A percentile compares a stretch with the other conserved stretches of the same genome.
Evolutionary conservation across 2,888 invertebrate genomes (phyloP).

Genomic region (Hymenopus coronatus): DNA sequence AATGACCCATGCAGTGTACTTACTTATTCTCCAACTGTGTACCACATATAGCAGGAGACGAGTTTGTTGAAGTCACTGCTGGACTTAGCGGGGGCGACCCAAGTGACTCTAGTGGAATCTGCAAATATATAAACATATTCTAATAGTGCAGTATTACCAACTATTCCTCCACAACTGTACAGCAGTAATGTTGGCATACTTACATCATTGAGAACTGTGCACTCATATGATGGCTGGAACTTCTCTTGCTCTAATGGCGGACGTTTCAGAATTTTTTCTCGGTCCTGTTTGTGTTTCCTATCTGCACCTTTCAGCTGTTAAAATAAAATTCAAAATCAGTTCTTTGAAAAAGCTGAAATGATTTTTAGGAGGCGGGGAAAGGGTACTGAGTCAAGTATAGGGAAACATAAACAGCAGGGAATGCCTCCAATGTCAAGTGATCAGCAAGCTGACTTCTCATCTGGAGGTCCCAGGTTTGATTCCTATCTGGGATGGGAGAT

Average conservation of each 20-base stretch:
- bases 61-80: slow-evolving; percentile 24
- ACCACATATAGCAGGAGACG: slow-evolving; percentile 21
- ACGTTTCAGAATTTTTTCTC: slow-evolving; percentile 87
- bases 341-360: too few relatives aligned
- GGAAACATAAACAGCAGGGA: not conserved
- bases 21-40: slow-evolving; percentile 23
- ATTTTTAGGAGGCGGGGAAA: not conserved
- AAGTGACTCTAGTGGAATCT: slow-evolving; percentile 30
- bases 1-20: not conserved
- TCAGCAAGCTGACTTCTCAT: too few relatives aligned
- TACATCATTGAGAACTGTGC: slow-evolving; percentile 89
- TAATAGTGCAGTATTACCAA: not conserved
- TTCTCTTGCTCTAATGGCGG: slow-evolving; percentile 83
- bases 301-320: slow-evolving; percentile 94
- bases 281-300: slow-evolving; percentile 93
- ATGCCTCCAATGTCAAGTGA: too few relatives aligned
- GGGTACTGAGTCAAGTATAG: not conserved
- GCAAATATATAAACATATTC: not conserved
- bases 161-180: slow-evolving; percentile 33
- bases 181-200: slow-evolving; percentile 43
- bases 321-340: slow-evolving; percentile 39
- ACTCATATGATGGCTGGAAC: slow-evolving; percentile 93
- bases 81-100: slow-evolving; percentile 19
- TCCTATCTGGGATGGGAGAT: too few relatives aligned
- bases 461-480: too few relatives aligned